phyloP scores from a whole-genome alignment of 1,140 invertebrate species.

The Ylistrum balloti region DNA sequence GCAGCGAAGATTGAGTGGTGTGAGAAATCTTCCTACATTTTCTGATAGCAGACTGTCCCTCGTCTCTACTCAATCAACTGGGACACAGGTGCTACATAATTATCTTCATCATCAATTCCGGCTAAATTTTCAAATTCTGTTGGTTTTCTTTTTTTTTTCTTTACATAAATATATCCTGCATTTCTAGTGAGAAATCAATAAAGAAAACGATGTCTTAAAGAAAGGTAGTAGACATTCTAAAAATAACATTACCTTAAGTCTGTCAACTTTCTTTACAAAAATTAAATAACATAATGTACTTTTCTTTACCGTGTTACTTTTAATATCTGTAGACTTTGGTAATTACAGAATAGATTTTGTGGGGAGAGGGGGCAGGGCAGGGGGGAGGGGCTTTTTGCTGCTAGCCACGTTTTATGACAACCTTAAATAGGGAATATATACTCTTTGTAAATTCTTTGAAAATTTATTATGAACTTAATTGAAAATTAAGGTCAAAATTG shows the following conservation, averaged over 20 bases:
- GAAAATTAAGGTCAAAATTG: too few relatives aligned
- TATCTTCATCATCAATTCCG: background rate
- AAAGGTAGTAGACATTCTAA: background rate
- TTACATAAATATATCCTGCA: background rate
- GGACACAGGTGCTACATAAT: slow-evolving; percentile 22
- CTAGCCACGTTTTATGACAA: too few relatives aligned
- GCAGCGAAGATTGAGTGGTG: background rate
- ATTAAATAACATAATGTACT: background rate
- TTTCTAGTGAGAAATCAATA: too few relatives aligned
- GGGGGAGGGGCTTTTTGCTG: too few relatives aligned
- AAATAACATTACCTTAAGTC: background rate
- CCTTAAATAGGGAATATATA: too few relatives aligned
- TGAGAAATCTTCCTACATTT: background rate
- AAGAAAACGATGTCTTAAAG: background rate
- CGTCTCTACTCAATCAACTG: background rate
- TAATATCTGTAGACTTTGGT: too few relatives aligned
- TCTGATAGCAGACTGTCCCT: background rate
- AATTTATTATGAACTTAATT: too few relatives aligned
- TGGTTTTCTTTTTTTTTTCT: background rate
- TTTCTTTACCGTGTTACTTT: background rate
- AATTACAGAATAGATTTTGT: too few relatives aligned
- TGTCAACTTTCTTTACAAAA: background rate
- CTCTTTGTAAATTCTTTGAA: too few relatives aligned
- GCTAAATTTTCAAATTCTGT: slow-evolving; percentile 3
- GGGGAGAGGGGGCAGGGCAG: too few relatives aligned